Evolutionary conservation across 1,140 invertebrate species (phyloP).

Genomic region (Pseudomyrmex sp.): DNA sequence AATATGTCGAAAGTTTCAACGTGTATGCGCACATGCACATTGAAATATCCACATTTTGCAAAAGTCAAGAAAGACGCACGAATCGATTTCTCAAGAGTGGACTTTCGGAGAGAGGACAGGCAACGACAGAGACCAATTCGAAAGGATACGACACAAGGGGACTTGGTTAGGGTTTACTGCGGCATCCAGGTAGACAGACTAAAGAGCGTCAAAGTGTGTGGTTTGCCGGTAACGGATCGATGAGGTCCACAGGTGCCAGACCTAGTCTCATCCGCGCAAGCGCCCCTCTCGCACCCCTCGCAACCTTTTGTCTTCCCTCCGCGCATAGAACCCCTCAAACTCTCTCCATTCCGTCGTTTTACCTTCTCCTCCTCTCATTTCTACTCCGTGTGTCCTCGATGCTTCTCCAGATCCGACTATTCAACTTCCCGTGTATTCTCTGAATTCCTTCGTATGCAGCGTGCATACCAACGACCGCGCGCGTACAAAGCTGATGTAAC

Average conservation of each 20-base stretch:
- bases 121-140: background rate
- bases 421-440: background rate
- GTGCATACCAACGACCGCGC: background rate
- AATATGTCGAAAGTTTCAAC: no score
- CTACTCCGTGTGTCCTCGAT: constrained; percentile 12
- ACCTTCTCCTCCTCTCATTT: background rate
- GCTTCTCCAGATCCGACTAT: constrained; percentile 31
- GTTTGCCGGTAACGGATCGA: constrained; percentile 70
- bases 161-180: background rate
- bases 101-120: background rate
- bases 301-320: constrained; percentile 62
- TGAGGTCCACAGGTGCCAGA: constrained; percentile 73
- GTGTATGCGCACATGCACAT: no score
- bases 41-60: no score
- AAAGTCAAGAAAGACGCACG: no score
- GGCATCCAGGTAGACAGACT: constrained; percentile 64
- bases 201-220: constrained; percentile 62
- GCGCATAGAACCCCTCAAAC: constrained; percentile 11
- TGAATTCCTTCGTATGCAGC: background rate
- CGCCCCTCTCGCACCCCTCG: constrained; percentile 61
- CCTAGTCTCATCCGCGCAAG: constrained; percentile 68
- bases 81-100: background rate
- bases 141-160: background rate
- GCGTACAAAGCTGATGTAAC: constrained; percentile 8
- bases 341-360: background rate